These are phyloP conservation scores for Apamea epomidion DNA, from an alignment of 2,888 invertebrate species.

Conservation along the genomic window DNA sequence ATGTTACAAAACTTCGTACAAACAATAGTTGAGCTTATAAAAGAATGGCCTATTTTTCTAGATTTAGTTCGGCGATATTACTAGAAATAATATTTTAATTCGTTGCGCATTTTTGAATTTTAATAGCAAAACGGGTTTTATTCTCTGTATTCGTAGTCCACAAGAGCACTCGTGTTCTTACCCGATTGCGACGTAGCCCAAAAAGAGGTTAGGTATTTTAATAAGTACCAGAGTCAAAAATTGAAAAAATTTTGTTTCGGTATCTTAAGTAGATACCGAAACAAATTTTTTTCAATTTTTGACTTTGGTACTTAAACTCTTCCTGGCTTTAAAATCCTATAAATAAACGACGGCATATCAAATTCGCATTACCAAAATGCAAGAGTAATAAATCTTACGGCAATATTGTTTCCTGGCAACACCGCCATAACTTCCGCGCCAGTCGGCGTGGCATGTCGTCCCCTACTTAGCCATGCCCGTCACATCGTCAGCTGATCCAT, in stretches of 20 bases:
- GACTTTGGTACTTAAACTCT: too few relatives aligned
- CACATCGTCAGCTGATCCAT: conserved; percentile 37
- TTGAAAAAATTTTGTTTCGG: too few relatives aligned
- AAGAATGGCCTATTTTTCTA: conserved; percentile 26
- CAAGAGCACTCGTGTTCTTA: neutral
- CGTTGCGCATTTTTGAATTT: neutral
- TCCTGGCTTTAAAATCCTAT: neutral
- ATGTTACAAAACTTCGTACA: conserved; percentile 1
- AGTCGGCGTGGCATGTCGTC: conserved; percentile 32
- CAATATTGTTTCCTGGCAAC: neutral
- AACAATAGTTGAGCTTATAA: conserved; percentile 33
- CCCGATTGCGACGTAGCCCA: neutral
- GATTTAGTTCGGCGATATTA: conserved; percentile 19
- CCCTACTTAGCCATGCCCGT: conserved; percentile 59
- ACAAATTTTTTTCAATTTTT: too few relatives aligned
- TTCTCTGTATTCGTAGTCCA: neutral
- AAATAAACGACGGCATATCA: neutral
- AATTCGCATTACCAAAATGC: neutral
- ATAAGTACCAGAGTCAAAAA: neutral
- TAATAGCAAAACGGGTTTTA: neutral
- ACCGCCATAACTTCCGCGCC: conserved; percentile 5
- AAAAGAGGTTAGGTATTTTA: neutral
- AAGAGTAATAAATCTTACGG: neutral
- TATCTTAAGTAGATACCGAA: too few relatives aligned
- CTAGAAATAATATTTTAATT: neutral